Evolutionary conservation across 2,113 vertebrate species (phyloP).

Genomic region (Puntigrus tetrazona): DNA sequence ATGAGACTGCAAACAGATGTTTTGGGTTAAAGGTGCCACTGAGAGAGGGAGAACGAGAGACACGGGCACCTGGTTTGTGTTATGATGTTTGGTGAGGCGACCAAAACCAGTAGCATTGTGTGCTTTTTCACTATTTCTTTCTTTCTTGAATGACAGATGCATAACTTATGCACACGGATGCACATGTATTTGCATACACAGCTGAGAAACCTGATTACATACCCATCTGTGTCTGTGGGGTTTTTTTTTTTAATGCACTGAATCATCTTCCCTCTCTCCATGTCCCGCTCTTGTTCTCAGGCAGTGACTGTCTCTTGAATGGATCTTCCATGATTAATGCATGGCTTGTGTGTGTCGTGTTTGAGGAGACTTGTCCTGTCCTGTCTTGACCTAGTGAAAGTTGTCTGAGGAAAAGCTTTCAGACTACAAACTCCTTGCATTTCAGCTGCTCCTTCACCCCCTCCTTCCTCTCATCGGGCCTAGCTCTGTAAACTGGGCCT

Average conservation of each 20-base stretch:
- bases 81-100: constrained; percentile 21
- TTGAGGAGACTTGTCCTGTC: not conserved
- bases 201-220: not conserved
- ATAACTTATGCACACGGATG: not conserved
- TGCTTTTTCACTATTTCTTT: not conserved
- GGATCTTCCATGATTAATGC: constrained; percentile 26
- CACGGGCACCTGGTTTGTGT: constrained; percentile 27
- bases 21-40: constrained; percentile 23
- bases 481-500: not conserved
- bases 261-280: not conserved
- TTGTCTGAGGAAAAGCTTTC: constrained; percentile 33
- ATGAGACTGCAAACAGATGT: constrained; percentile 24
- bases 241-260: not conserved
- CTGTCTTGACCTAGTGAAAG: constrained; percentile 22
- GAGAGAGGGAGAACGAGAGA: not conserved
- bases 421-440: constrained; percentile 43
- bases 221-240: not conserved
- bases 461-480: not conserved
- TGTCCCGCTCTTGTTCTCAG: not conserved
- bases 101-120: constrained; percentile 26
- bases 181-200: not conserved
- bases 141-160: not conserved
- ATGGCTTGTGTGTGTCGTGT: constrained; percentile 1
- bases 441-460: not conserved
- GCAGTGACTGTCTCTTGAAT: constrained; percentile 10